Conservation (phyloP, 2,797 vertebrate species). For the Silurus aristotelis region DNA sequence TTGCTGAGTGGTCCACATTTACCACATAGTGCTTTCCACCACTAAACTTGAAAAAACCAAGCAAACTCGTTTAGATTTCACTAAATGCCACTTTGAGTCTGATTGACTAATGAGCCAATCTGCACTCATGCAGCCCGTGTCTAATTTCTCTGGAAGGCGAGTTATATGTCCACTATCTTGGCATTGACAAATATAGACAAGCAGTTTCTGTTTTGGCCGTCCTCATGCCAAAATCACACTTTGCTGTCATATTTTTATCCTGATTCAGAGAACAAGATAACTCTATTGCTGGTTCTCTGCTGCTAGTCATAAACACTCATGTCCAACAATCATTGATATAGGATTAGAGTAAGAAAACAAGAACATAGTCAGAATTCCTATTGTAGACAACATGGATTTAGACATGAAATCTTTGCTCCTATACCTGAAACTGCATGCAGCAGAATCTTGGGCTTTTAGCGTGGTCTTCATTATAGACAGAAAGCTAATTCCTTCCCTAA, state of each 20-base stretch:
- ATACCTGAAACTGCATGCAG: background rate
- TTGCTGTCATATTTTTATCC: background rate
- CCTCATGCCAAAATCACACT: background rate
- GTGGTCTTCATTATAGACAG: background rate
- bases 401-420: background rate
- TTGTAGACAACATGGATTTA: background rate
- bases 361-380: background rate
- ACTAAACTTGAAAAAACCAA: background rate
- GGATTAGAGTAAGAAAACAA: background rate
- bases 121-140: background rate
- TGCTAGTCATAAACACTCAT: background rate
- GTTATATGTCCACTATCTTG: conserved; percentile 2
- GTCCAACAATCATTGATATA: background rate
- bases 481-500: background rate
- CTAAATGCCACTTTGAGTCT: background rate
- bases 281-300: background rate
- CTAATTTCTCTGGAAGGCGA: background rate
- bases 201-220: background rate
- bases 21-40: background rate
- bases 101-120: background rate
- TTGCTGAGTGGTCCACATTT: background rate
- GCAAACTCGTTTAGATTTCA: background rate
- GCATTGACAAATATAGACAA: background rate
- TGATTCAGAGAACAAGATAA: background rate
- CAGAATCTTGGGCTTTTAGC: background rate